Percentiles rank a stretch among this genome's conserved stretches.
Evolutionary conservation across 2,113 vertebrate genomes (phyloP).

Genomic region (Indicator maculatus): DNA sequence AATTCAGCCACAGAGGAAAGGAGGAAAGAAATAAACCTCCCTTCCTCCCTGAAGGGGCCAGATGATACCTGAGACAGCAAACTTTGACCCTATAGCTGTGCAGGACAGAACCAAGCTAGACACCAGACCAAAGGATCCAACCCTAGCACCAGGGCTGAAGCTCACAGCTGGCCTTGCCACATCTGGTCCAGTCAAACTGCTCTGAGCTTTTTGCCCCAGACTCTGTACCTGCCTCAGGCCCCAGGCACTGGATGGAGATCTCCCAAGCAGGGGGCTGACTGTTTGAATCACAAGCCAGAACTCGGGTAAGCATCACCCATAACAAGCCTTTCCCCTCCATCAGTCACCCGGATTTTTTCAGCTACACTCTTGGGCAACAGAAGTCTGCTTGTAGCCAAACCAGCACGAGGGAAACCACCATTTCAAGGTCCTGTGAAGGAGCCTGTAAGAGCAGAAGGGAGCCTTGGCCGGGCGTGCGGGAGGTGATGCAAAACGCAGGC

Average conservation of each 20-base stretch:
- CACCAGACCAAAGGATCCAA: background rate
- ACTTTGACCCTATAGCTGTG: background rate
- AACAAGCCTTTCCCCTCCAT: slow-evolving; percentile 9
- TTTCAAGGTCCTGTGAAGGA: slow-evolving; percentile 50
- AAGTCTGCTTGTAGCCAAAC: slow-evolving; percentile 25
- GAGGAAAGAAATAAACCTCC: background rate
- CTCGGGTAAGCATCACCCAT: background rate
- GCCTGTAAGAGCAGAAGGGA: slow-evolving; percentile 36
- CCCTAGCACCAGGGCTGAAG: background rate
- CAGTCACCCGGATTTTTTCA: slow-evolving; percentile 28
- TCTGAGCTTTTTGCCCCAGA: slow-evolving; percentile 9
- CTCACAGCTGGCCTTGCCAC: background rate
- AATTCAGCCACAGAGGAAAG: background rate
- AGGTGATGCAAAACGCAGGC: slow-evolving; percentile 32
- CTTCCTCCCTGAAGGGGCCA: background rate
- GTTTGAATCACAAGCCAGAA: background rate
- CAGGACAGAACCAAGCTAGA: background rate
- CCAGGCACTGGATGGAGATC: background rate
- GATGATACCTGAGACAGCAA: background rate
- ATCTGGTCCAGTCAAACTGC: background rate
- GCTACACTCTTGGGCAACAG: background rate
- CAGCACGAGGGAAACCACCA: background rate
- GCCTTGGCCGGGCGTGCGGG: background rate
- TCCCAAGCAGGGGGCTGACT: slow-evolving; percentile 25
- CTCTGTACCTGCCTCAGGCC: background rate